phyloP scores from a whole-genome alignment of 2,113 vertebrate genomes.

The Malaclemys terrapin region DNA sequence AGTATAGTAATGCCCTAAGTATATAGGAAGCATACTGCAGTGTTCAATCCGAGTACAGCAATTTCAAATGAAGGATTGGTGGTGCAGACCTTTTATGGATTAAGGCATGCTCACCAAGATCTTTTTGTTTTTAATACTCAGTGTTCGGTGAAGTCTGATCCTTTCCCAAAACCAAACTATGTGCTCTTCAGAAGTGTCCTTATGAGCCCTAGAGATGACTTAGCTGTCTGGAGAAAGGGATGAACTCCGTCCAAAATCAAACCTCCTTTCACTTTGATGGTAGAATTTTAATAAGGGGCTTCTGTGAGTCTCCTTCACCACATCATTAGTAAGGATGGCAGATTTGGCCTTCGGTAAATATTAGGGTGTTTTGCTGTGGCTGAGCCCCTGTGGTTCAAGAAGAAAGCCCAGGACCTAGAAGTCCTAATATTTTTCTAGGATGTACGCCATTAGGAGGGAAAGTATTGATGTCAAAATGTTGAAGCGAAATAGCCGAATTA shows the following conservation, averaged over 20 bases:
- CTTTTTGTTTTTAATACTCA: background rate
- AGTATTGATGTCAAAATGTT: background rate
- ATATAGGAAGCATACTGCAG: background rate
- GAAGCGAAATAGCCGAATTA: background rate
- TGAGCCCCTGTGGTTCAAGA: background rate
- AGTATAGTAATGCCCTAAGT: background rate
- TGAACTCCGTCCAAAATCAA: background rate
- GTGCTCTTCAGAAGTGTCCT: background rate
- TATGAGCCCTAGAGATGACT: background rate
- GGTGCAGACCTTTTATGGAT: background rate
- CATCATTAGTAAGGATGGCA: background rate
- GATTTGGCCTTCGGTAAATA: background rate
- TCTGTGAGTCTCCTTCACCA: background rate
- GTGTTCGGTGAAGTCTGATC: background rate
- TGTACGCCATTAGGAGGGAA: background rate
- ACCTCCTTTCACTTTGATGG: background rate
- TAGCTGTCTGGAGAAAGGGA: background rate
- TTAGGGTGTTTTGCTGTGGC: background rate
- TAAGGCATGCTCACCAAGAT: accelerated
- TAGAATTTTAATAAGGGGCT: background rate
- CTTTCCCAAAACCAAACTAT: background rate
- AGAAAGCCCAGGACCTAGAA: background rate
- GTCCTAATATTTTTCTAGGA: background rate
- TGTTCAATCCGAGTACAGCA: background rate
- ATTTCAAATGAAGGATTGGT: background rate